A percentile compares a stretch with the other conserved stretches of the same genome.
Conservation (phyloP, 2,888 invertebrate genomes). For the Apamea anceps region DNA sequence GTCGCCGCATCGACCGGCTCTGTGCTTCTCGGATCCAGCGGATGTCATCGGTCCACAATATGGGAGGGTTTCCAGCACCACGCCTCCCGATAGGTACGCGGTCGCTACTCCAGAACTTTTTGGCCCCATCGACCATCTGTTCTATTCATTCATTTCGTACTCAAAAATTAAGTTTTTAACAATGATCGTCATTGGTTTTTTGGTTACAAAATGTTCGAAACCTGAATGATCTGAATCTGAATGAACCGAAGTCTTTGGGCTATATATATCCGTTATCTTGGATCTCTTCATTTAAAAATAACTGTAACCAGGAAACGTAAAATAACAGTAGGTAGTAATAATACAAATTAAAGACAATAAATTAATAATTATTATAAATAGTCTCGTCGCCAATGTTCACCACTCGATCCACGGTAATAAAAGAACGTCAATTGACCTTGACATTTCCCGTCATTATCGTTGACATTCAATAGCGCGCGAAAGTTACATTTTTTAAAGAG, state of each 20-base stretch:
- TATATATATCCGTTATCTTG: neutral
- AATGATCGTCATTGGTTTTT: no score
- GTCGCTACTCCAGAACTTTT: no score
- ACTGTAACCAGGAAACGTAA: constrained; percentile 9
- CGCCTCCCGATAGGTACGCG: no score
- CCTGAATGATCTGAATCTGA: neutral
- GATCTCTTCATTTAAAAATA: neutral
- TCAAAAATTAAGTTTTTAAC: no score
- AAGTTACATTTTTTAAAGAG: constrained; percentile 52
- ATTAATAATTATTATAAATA: constrained; percentile 6
- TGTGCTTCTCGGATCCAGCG: no score
- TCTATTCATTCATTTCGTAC: no score
- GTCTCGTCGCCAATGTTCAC: neutral
- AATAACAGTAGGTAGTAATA: neutral
- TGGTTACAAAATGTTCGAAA: neutral
- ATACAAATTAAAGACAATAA: constrained; percentile 20
- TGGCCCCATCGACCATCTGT: no score
- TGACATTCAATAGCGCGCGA: constrained; percentile 69
- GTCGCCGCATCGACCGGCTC: no score
- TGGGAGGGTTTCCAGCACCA: no score
- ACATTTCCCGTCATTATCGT: constrained; percentile 60
- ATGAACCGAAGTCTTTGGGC: no score
- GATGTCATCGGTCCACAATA: no score
- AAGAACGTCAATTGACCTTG: constrained; percentile 64
- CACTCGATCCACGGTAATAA: constrained; percentile 23